phyloP scores from a whole-genome alignment of 2,888 invertebrate species.

The Cyclophora punctaria region DNA sequence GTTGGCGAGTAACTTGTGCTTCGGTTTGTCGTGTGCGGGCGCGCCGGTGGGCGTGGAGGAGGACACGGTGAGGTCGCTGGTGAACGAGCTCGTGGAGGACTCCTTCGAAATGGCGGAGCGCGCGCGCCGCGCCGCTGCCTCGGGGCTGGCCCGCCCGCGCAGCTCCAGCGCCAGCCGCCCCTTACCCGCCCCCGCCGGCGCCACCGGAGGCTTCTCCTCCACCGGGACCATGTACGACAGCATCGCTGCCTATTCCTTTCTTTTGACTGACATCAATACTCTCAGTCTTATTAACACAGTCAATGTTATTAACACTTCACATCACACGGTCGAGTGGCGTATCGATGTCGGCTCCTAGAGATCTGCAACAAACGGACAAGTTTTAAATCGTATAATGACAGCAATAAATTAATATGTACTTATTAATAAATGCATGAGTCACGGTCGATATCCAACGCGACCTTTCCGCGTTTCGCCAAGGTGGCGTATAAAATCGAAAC shows the following conservation, averaged over 20 bases:
- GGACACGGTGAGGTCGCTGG: slow-evolving; percentile 78
- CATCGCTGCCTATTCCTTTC: slow-evolving; percentile 63
- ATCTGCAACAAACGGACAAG: slow-evolving; percentile 27
- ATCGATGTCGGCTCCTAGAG: slow-evolving; percentile 27
- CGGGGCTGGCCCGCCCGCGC: slow-evolving; percentile 53
- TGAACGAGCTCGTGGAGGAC: slow-evolving; percentile 82
- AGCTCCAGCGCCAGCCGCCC: slow-evolving; percentile 69
- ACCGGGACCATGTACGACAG: slow-evolving; percentile 87
- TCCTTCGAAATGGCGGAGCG: slow-evolving; percentile 75
- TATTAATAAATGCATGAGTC: no score
- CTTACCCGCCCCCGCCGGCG: slow-evolving; percentile 68
- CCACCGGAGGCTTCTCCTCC: slow-evolving; percentile 83
- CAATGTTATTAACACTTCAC: slow-evolving; percentile 20
- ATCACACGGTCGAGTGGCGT: slow-evolving; percentile 17
- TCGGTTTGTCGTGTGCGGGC: slow-evolving; percentile 75
- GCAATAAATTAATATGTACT: no score
- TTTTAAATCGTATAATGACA: no score
- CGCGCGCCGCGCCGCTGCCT: slow-evolving; percentile 45
- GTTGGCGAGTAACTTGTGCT: slow-evolving; percentile 80
- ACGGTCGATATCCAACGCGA: no score
- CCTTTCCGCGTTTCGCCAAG: no score
- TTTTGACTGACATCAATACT: slow-evolving; percentile 17
- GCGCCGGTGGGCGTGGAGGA: slow-evolving; percentile 76
- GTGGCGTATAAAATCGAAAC: no score
- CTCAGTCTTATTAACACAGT: slow-evolving; percentile 9